Evolutionary conservation across 2,797 vertebrate genomes (phyloP).

Genomic region (Amniataba percoides): DNA sequence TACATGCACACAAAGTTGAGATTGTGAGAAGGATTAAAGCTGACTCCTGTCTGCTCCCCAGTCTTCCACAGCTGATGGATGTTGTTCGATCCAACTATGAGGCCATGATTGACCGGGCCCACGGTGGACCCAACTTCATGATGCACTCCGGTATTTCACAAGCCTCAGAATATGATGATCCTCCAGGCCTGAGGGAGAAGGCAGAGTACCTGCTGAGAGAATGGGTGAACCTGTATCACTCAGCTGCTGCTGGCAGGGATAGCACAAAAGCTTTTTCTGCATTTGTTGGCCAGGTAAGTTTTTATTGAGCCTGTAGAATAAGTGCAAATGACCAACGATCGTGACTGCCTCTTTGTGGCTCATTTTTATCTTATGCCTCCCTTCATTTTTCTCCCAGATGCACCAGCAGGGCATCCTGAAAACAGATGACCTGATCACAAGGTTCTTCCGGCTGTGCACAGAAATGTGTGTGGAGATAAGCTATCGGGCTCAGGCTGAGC

Average conservation of each 20-base stretch:
- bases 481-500: slow-evolving; percentile 97
- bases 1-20: no score
- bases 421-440: slow-evolving; percentile 98
- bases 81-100: slow-evolving; percentile 99
- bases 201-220: slow-evolving; percentile 98
- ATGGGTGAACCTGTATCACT: slow-evolving; percentile 99
- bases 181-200: slow-evolving; percentile 97
- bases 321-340: not conserved
- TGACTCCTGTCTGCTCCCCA: slow-evolving; percentile 52
- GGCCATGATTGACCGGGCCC: slow-evolving; percentile 98
- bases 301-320: not conserved
- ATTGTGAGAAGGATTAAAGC: not conserved
- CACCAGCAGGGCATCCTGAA: slow-evolving; percentile 99
- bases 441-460: slow-evolving; percentile 98
- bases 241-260: slow-evolving; percentile 96
- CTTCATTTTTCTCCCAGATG: slow-evolving; percentile 86
- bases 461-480: slow-evolving; percentile 99
- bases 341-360: not conserved
- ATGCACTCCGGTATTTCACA: slow-evolving; percentile 99
- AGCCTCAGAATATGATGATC: slow-evolving; percentile 98
- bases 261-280: slow-evolving; percentile 99
- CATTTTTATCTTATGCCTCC: not conserved
- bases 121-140: slow-evolving; percentile 99
- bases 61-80: slow-evolving; percentile 98
- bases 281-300: slow-evolving; percentile 96